phyloP scores from a whole-genome alignment of 64 coral and sea anemone species.

The Montipora capricornis region DNA sequence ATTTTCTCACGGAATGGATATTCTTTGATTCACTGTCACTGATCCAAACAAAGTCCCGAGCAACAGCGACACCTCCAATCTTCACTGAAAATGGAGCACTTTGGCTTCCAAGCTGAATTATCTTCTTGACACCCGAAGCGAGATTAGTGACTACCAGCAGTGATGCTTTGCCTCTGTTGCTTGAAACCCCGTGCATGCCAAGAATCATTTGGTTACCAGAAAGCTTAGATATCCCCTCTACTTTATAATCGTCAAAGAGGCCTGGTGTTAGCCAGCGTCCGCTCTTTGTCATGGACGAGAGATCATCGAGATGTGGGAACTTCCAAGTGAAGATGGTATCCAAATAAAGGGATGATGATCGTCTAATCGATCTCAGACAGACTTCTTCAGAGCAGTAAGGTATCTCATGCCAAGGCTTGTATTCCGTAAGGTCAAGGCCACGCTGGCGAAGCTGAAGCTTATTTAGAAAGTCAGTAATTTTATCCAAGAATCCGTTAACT shows the following conservation, averaged over 20 bases:
- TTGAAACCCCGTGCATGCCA: slow-evolving; percentile 91
- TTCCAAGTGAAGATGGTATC: slow-evolving; percentile 94
- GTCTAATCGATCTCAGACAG: slow-evolving; percentile 78
- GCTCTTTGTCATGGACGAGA: slow-evolving; percentile 78
- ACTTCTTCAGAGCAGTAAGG: slow-evolving; percentile 92
- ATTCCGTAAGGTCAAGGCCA: slow-evolving; percentile 71
- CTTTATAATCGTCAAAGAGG: slow-evolving; percentile 96
- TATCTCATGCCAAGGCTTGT: slow-evolving; percentile 80
- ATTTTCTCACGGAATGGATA: slow-evolving; percentile 59
- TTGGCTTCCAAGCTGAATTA: slow-evolving; percentile 76
- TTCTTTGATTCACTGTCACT: slow-evolving; percentile 37
- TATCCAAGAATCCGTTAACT: slow-evolving; percentile 89
- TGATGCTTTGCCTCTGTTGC: slow-evolving; percentile 79
- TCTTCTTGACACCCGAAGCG: slow-evolving; percentile 64
- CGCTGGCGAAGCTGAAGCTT: slow-evolving; percentile 89
- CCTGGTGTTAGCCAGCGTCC: slow-evolving; percentile 96
- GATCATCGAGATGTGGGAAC: slow-evolving; percentile 94
- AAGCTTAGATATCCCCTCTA: slow-evolving; percentile 77
- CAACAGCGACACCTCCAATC: slow-evolving; percentile 86
- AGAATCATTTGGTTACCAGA: slow-evolving; percentile 71
- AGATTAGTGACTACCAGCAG: slow-evolving; percentile 80
- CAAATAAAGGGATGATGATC: slow-evolving; percentile 88
- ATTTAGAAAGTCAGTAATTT: slow-evolving; percentile 87
- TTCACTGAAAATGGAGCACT: slow-evolving; percentile 52
- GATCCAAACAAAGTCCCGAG: slow-evolving; percentile 67